Evolutionary conservation across 2,797 vertebrate genomes (phyloP), one percentile per base, ranked within the genome.

Genomic region (Agapornis canus): DNA sequence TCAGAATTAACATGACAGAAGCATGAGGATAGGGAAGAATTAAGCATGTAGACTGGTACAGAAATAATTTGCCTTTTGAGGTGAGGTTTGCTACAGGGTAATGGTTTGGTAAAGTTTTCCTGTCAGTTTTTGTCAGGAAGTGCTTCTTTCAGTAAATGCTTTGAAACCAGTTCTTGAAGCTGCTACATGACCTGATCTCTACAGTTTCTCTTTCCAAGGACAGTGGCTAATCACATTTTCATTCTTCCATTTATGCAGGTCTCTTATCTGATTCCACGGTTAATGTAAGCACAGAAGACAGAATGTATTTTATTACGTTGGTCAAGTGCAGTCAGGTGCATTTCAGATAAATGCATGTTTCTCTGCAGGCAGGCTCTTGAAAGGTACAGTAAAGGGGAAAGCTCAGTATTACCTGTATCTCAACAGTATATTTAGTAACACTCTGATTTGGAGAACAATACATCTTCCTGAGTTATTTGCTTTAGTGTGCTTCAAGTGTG

Each of bases 281-380:
- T 11, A 98, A 97, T 13, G 96, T 94, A 47, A 98, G 98, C 90
- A 86, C 69, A 27, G 98, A 99, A 70, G 99, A 99, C 63, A 97
- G 96, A 6, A 83, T 93, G n/a, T 98, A 97, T 96, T 99, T 98
- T 94, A 97, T 98, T 79, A 98, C 97, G 54, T 40, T 92, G 95
- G 94, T 98, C 75, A 98, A 97, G 95, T 98, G 98, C 97, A 99
- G 98, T 96, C 98, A 98, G 42, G 98, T 98, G 96, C 98, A 93
- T 93, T 99, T 99, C 96, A 92, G 92, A 51, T 99, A 95, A 98
- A 59, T 9, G n/a, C 40, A 5, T n/a, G 48, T 69, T 32, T 8
- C 47, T 66, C 75, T 56, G 6, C 88, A 88, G 93, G 54, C 91
- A 95, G 54, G 56, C 25, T 25, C 85, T 77, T 35, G 32, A 71